Conservation (phyloP, 2,797 vertebrate genomes). For the Sebastes cheni region DNA sequence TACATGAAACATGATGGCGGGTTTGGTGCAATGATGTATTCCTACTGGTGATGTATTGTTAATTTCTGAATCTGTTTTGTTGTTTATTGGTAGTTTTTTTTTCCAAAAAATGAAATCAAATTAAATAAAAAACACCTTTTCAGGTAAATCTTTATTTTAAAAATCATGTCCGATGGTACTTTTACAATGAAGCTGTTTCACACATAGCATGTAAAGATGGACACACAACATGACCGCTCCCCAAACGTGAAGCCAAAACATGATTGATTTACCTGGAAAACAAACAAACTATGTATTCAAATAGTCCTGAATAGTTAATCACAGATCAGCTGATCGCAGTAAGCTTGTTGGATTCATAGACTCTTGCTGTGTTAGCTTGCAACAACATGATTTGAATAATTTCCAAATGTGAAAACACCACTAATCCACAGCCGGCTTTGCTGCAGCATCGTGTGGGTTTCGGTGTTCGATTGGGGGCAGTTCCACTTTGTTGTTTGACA, state of each 20-base stretch:
- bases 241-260: too few relatives aligned
- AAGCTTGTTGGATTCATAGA: neutral
- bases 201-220: too few relatives aligned
- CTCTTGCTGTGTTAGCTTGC: neutral
- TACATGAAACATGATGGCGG: neutral
- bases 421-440: slow-evolving; percentile 11
- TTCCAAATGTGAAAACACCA: neutral
- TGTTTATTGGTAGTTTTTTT: too few relatives aligned
- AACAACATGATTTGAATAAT: slow-evolving; percentile 22
- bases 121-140: too few relatives aligned
- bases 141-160: too few relatives aligned
- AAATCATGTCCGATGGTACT: neutral
- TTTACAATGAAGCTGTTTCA: too few relatives aligned
- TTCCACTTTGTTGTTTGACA: neutral
- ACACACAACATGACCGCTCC: too few relatives aligned
- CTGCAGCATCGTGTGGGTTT: neutral
- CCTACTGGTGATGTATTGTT: too few relatives aligned
- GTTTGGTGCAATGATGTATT: neutral
- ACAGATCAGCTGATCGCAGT: neutral
- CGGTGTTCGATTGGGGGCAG: neutral
- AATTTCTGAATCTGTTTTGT: too few relatives aligned
- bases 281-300: neutral
- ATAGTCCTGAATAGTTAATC: neutral
- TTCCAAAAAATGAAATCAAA: too few relatives aligned
- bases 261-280: neutral